Conservation (phyloP, 2,797 vertebrate species). For the Luscinia luscinia region DNA sequence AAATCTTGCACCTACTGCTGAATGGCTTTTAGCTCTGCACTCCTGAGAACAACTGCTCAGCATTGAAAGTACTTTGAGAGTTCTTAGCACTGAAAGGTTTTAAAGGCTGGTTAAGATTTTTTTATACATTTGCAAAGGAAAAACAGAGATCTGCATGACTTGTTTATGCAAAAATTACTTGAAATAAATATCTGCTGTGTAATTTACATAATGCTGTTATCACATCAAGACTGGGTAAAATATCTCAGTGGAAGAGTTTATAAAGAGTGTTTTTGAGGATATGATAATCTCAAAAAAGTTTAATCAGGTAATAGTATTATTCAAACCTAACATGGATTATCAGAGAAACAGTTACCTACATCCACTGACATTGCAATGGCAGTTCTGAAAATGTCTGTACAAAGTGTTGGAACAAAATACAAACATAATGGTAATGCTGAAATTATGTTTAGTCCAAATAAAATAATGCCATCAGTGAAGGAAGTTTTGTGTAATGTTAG, state of each 20-base stretch:
- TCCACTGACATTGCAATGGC: not conserved
- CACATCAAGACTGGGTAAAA: not conserved
- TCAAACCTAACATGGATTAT: constrained; percentile 6
- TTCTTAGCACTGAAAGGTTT: not conserved
- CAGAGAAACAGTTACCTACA: not conserved
- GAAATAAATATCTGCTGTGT: not conserved
- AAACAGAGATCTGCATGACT: not conserved
- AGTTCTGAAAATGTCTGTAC: not conserved
- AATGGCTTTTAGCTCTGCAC: not conserved
- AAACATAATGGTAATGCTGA: not conserved
- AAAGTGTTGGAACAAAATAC: not conserved
- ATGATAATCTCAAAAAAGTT: not conserved
- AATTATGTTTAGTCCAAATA: not conserved
- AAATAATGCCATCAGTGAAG: not conserved
- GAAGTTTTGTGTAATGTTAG: not conserved
- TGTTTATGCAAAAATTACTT: not conserved
- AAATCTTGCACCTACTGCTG: not conserved
- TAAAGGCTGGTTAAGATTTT: not conserved
- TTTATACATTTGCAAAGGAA: not conserved
- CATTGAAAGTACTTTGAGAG: not conserved
- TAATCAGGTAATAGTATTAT: not conserved
- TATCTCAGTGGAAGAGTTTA: not conserved
- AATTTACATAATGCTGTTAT: not conserved
- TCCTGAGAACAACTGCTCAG: not conserved
- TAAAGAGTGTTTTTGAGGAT: not conserved